Base-by-base conservation (phyloP, 2,113 vertebrate genomes). In the Cichladusa arquata region DNA sequence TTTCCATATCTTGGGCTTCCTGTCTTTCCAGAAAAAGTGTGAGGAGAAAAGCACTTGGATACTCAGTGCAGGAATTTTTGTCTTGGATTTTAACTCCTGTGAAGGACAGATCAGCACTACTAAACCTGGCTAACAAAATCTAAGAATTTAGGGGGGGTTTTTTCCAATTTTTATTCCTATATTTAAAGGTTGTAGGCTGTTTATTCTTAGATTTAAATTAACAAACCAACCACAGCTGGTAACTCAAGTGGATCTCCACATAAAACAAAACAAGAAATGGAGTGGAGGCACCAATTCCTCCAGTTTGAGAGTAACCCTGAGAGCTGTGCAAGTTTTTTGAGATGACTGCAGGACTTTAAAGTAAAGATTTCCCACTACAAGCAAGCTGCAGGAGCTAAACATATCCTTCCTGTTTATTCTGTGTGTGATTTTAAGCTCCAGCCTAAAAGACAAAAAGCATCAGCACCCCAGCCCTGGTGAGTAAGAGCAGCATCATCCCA, bases 381-480 rank as follows among this genome's bases (percentile, higher is more conserved):
- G 71, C 66, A 40, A 94, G 44, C 67, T 90, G 76, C 86, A 83
- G 82, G 62, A 92, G 76, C 76, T 96, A 96, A 97, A 97, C 83
- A 90, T 96, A 97, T 92, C 94, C 91, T 96, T 97, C 95, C 95
- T 97, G 96, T 97, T 97, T 96, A 93, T 79, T 81, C 69, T 96
- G 60, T 71, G 79, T 80, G 90, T 86, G 94, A 92, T 90, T 94
- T 86, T 89, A 93, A 92, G 74, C 87, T 94, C 14, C 81, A 61
- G 78, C 66, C 93, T n/a, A 65, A 51, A 50, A 83, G 92, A 65
- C 71, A 92, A 77, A 96, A 61, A 45, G 85, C 80, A 93, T 72
- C 58, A 36, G 82, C 54, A 70, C 58, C 44, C 42, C 47, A 47
- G 58, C 54, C 82, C 58, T 34, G 85, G 79, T 90, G 90, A 80